Base-by-base conservation (phyloP, 2,888 invertebrate species). In the Petrophora chlorosata region DNA sequence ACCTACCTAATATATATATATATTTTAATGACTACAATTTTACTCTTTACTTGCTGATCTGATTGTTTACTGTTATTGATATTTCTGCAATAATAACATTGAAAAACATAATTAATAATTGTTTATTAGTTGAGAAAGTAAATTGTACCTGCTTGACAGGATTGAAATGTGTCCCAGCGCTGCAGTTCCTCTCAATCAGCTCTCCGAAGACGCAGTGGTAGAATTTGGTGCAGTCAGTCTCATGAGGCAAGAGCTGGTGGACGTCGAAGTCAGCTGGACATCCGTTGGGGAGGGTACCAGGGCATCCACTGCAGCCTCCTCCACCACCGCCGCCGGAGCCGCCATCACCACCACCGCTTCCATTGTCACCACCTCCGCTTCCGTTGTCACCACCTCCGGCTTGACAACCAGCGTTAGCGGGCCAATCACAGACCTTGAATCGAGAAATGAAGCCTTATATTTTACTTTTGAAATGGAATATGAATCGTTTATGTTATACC, bases 141-240 rank as follows among this genome's bases (percentile, higher is more conserved):
- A 8, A 38, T 8, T 38, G 61, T 44, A 83, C 83, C 76, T 79
- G 78, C 1, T 69, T 16, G 0, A 19, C 34, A 5, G 69, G 65
- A 39, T 81, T 78, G 65, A 84, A 83, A 33, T 74, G 65, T 0
- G 65, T 57, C 0, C 73, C 78, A 0, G 60, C 34, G 0, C 63
- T 58, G 22, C 84, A 84, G 0, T 45, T 19, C 3, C 57, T 59
- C 26, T 66, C 67, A 0, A 73, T 61, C 13, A 60, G 59, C 1
- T 70, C 49, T 3, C 82, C 84, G 5, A 56, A 48, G 0, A 66
- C 62, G 38, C 85, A 85, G 32, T 75, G 60, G 57, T 81, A 83
- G 63, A 70, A 83, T 26, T 61, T 68, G 4, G 51, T 36, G 50
- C 83, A 84, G 3, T 75, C 56, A 0, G 59, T 59, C 12, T 73